Percentiles rank a stretch among this genome's conserved stretches.
These are phyloP conservation scores for Bombycilla garrulus DNA, from an alignment of 2,113 vertebrate genomes.

Conservation along the genomic window DNA sequence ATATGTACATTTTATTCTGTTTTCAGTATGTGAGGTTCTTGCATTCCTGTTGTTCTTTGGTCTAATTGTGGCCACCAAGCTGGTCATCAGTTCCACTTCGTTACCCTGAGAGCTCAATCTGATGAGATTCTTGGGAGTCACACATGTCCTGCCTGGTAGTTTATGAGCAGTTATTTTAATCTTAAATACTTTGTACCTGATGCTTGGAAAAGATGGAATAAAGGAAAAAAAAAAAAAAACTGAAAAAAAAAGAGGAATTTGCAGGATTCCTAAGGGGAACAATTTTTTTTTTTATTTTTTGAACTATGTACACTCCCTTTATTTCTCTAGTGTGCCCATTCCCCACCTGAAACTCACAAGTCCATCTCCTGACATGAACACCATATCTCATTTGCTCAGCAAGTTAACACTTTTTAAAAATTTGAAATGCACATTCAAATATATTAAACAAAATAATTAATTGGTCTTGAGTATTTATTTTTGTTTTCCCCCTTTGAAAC, in stretches of 20 bases:
- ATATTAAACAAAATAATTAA: not conserved
- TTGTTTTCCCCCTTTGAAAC: not conserved
- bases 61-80: slow-evolving; percentile 12
- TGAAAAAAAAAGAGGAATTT: too few relatives aligned
- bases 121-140: not conserved
- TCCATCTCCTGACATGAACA: not conserved
- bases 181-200: not conserved
- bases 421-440: not conserved
- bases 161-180: not conserved
- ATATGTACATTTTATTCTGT: not conserved
- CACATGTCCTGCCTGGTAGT: not conserved
- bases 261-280: not conserved
- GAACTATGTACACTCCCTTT: not conserved
- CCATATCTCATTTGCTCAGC: not conserved
- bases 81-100: slow-evolving; percentile 27
- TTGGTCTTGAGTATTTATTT: not conserved
- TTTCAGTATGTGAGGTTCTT: not conserved
- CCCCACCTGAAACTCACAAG: not conserved
- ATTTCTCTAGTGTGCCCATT: not conserved
- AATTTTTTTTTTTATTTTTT: not conserved
- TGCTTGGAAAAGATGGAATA: not conserved
- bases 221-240: not conserved
- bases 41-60: slow-evolving; percentile 10
- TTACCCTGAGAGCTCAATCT: not conserved
- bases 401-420: not conserved